These are phyloP conservation scores for Perdix hodgsoniae DNA, from an alignment of 2,797 vertebrate species.

Conservation along the genomic window DNA sequence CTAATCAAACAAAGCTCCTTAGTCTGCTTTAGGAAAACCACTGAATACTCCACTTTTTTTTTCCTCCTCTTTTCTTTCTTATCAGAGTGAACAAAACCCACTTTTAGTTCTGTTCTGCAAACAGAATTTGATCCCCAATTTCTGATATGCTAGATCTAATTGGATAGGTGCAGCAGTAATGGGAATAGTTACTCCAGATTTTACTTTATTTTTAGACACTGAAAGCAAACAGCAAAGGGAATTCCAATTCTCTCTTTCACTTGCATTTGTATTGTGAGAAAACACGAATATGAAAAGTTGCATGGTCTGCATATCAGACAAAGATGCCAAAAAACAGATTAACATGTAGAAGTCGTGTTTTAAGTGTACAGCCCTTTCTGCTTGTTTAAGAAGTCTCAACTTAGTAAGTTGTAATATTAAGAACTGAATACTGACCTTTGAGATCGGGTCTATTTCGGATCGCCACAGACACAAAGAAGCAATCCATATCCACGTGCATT, in stretches of 20 bases:
- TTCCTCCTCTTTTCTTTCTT: not conserved
- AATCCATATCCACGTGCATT: slow-evolving; percentile 99
- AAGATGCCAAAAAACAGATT: not conserved
- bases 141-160: not conserved
- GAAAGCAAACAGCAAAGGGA: not conserved
- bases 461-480: slow-evolving; percentile 98
- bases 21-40: not conserved
- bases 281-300: not conserved
- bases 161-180: not conserved
- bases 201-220: not conserved
- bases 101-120: not conserved
- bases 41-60: not conserved
- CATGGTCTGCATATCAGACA: not conserved
- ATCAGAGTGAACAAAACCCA: not conserved
- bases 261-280: slow-evolving; percentile 10
- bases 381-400: not conserved
- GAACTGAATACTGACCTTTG: slow-evolving; percentile 86
- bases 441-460: slow-evolving; percentile 93
- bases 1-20: not conserved
- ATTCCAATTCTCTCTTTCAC: not conserved
- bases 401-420: not conserved
- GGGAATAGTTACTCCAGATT: not conserved
- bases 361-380: not conserved
- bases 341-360: not conserved
- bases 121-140: not conserved